A percentile compares a stretch with the other conserved stretches of the same genome.
Conservation (phyloP, 2,797 vertebrate species). For the Syngnathus acus region DNA sequence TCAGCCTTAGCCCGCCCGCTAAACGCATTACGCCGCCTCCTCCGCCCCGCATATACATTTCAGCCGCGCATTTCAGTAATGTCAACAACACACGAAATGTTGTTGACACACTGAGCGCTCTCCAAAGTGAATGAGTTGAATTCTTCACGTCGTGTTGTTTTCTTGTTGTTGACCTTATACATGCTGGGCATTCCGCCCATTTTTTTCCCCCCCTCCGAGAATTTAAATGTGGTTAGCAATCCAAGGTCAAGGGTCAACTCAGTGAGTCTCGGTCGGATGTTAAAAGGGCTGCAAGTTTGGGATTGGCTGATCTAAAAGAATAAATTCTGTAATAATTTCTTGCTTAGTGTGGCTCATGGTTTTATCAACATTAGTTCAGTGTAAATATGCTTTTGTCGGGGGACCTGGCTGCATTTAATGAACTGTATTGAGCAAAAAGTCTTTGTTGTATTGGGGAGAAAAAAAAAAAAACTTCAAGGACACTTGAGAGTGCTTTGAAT, state of each 20-base stretch:
- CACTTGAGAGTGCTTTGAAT: not conserved
- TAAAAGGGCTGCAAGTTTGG: not conserved
- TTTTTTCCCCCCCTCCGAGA: not conserved
- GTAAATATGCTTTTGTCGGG: not conserved
- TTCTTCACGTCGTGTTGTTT: constrained; percentile 29
- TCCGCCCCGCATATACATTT: constrained; percentile 18
- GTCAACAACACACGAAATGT: constrained; percentile 10
- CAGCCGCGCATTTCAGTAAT: constrained; percentile 2
- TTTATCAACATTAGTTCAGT: not conserved
- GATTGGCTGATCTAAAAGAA: not conserved
- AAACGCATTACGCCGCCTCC: constrained; percentile 34
- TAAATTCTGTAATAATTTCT: not conserved
- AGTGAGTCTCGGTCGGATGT: not conserved
- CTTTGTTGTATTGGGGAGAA: not conserved
- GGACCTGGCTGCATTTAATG: not conserved
- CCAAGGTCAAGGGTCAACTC: too few species aligned
- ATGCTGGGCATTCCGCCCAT: constrained; percentile 44
- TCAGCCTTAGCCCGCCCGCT: constrained; percentile 41
- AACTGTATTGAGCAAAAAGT: not conserved
- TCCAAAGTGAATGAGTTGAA: constrained; percentile 12
- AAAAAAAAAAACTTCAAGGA: not conserved
- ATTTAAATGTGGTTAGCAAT: not conserved
- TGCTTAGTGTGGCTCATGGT: not conserved
- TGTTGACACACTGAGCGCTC: constrained; percentile 18
- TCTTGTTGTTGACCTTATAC: constrained; percentile 28